Percentiles rank a stretch among this genome's conserved stretches.
phyloP scores from a whole-genome alignment of 1,140 invertebrate genomes.

The Calosoma granatense region DNA sequence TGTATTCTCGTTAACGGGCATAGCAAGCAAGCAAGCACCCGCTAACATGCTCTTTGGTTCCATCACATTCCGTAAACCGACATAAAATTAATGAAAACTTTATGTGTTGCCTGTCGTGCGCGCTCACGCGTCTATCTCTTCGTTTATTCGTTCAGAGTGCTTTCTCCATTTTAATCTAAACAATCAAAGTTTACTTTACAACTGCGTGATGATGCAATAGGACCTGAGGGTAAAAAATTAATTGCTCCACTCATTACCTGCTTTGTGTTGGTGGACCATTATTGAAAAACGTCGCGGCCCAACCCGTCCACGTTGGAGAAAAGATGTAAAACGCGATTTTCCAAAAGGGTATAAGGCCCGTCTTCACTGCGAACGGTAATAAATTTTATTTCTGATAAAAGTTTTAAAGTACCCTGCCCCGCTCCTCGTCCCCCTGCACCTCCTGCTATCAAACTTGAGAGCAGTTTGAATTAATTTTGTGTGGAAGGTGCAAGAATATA shows the following conservation, averaged over 20 bases:
- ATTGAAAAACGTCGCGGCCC: not conserved
- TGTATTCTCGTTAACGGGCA: too few species aligned
- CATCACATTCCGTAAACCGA: not conserved
- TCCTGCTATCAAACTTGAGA: not conserved
- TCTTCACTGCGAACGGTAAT: not conserved
- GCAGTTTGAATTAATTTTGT: slow-evolving; percentile 5
- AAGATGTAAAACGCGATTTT: not conserved
- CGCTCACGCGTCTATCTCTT: not conserved
- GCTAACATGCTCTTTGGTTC: too few species aligned
- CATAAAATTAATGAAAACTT: not conserved
- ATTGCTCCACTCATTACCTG: not conserved
- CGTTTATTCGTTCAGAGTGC: too few species aligned
- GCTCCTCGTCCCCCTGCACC: not conserved
- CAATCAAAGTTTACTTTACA: not conserved
- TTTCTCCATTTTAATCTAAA: slow-evolving; percentile 3
- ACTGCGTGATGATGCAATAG: not conserved
- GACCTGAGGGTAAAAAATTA: not conserved
- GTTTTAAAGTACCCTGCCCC: not conserved
- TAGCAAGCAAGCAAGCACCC: too few species aligned
- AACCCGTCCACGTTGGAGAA: too few species aligned
- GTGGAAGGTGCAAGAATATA: slow-evolving; percentile 1
- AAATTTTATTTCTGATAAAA: slow-evolving; percentile 7
- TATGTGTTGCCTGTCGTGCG: too few species aligned
- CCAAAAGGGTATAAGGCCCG: not conserved
- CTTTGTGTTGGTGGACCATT: not conserved